Base-by-base conservation (phyloP, 1,140 invertebrate genomes). In the Triops cancriformis region DNA sequence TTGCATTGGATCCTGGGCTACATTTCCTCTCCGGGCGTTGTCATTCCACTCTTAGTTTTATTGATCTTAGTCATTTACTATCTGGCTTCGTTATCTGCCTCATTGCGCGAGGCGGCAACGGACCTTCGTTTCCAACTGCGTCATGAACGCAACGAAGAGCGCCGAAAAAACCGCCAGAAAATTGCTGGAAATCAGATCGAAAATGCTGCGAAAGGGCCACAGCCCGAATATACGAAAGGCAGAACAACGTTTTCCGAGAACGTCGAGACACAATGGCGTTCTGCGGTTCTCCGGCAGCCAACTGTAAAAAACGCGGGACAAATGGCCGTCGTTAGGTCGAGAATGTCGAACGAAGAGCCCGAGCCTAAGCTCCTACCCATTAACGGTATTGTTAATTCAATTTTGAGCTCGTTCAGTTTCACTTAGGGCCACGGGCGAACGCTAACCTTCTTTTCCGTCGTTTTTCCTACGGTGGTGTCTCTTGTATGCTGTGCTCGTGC, bases 61-160 rank as follows among this genome's bases (percentile, higher is more conserved):
- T 87, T 98, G 76, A 89, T 95, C 79, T 87, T 99, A 23, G 93
- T 97, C 73, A 98, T 98, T 83, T 98, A 98, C 85, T 99, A 98
- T 82, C 88, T 98, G 81, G 87, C 93, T 6, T 97, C 96, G 1
- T 85, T 98, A n/a, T 94, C 94, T 1, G 89, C 91, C 73, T 94
- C 96, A 1, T 85, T 98, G 11, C 87, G 94, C 80, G 96, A 98
- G 85, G 94, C 96, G 1, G 98, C 98, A 84, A 93, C 93, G 80
- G 95, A 98, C 84, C 86, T 98, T 73, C 79, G 92, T 90, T 90
- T 91, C 73, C 93, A 95, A 86, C 82, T 95, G 74, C 88, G 93
- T 72, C 88, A 93, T 81, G 96, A 98, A 84, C 87, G 95, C 73
- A 96, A 94, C 0, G 96, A 97, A 85, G 95, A 97, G 83, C 88